Percentiles rank a stretch among this genome's conserved stretches.
phyloP scores from a whole-genome alignment of 1,140 invertebrate genomes.

The Cecropterus lyciades region DNA sequence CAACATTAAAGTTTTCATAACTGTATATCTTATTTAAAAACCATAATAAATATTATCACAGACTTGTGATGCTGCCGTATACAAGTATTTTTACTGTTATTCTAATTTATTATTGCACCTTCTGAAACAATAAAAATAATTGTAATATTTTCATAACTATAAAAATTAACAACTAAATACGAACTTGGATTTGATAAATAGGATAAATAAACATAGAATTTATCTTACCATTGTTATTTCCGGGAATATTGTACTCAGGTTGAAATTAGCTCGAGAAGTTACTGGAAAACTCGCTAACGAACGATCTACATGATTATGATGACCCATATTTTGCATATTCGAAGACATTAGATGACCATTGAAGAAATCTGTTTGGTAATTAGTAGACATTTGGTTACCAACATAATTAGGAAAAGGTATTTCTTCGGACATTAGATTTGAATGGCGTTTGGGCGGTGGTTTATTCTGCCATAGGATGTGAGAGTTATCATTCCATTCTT shows the following conservation, averaged over 20 bases:
- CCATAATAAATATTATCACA: conserved; percentile 44
- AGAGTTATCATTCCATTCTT: conserved; percentile 71
- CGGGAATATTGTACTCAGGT: conserved; percentile 77
- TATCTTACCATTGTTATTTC: conserved; percentile 78
- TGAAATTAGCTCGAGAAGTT: conserved; percentile 74
- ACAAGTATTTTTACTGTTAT: conserved; percentile 14
- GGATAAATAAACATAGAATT: neutral
- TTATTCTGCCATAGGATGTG: conserved; percentile 75
- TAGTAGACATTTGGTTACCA: conserved; percentile 69
- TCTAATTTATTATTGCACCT: conserved; percentile 64
- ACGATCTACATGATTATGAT: conserved; percentile 59
- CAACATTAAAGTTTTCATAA: conserved; percentile 27
- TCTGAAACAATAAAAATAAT: conserved; percentile 62
- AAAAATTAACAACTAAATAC: neutral
- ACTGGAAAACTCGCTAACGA: conserved; percentile 66
- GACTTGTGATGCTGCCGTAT: conserved; percentile 40
- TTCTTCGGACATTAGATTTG: conserved; percentile 72
- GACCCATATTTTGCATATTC: conserved; percentile 63
- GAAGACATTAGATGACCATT: conserved; percentile 73
- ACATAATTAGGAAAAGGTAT: conserved; percentile 70
- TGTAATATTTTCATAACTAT: neutral
- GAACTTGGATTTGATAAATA: too few species aligned
- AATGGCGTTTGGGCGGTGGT: conserved; percentile 59
- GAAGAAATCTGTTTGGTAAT: conserved; percentile 74
- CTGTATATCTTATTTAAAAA: conserved; percentile 33